phyloP scores from a whole-genome alignment of 2,888 invertebrate genomes.

The Hanleya hanleyi region DNA sequence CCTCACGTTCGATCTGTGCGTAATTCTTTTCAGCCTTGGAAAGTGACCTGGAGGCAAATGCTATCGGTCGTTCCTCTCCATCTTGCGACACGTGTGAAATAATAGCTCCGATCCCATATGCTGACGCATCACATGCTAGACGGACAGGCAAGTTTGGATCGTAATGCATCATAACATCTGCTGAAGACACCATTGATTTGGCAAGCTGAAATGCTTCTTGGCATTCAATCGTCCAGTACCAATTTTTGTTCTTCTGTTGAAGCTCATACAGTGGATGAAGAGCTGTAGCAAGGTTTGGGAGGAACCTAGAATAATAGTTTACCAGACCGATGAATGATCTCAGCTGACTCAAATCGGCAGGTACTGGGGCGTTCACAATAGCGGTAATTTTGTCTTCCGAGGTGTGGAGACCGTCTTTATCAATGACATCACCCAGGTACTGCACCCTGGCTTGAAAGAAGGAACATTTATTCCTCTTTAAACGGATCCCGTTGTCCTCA shows the following conservation, averaged over 20 bases:
- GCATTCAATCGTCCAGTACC: conserved; percentile 27
- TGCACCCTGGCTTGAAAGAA: neutral
- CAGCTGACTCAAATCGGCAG: neutral
- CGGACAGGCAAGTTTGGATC: conserved; percentile 54
- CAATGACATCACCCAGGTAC: neutral
- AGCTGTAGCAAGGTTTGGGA: conserved; percentile 10
- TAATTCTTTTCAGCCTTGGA: conserved; percentile 68
- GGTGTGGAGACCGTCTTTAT: neutral
- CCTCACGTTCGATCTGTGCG: too few species aligned
- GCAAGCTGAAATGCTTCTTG: conserved; percentile 36
- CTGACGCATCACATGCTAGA: conserved; percentile 71
- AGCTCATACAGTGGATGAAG: conserved; percentile 22
- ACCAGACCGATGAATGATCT: neutral
- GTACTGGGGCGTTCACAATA: conserved; percentile 2
- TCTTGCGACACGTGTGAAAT: conserved; percentile 35
- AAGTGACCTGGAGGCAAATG: conserved; percentile 72
- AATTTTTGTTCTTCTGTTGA: conserved; percentile 22
- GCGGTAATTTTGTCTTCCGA: neutral
- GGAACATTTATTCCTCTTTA: neutral
- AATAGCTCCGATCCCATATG: conserved; percentile 66
- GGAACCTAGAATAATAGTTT: conserved; percentile 13
- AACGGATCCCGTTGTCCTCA: neutral
- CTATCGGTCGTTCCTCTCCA: conserved; percentile 61
- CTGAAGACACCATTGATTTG: conserved; percentile 41
- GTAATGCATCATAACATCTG: conserved; percentile 57